Percentiles rank a stretch among this genome's conserved stretches.
Evolutionary conservation across 1,140 invertebrate genomes (phyloP).

Genomic region (Arctopsyche grandis): DNA sequence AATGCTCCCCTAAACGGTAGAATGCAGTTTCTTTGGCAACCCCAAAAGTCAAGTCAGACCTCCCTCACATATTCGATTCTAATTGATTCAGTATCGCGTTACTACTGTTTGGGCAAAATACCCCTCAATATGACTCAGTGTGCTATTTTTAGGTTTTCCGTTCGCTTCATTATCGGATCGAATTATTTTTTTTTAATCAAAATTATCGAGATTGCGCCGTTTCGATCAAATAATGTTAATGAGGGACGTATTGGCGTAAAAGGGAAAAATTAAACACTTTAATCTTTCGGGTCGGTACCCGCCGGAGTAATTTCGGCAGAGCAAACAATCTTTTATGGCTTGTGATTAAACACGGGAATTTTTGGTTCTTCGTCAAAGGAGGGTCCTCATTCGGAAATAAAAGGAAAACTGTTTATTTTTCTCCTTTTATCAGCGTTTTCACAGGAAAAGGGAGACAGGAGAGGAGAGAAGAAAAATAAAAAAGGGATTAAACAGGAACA

Average conservation of each 20-base stretch:
- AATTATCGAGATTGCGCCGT: background rate
- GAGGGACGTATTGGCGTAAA: background rate
- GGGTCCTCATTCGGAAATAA: slow-evolving; percentile 35
- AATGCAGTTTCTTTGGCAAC: slow-evolving; percentile 37
- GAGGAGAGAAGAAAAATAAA: slow-evolving; percentile 42
- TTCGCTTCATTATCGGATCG: background rate
- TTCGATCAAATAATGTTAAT: slow-evolving; percentile 47
- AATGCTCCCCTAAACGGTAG: slow-evolving; percentile 5
- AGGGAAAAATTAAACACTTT: slow-evolving; percentile 43
- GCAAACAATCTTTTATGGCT: slow-evolving; percentile 53
- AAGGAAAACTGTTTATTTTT: slow-evolving; percentile 51
- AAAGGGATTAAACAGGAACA: slow-evolving; percentile 47
- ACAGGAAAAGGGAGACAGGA: slow-evolving; percentile 26
- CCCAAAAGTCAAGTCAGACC: slow-evolving; percentile 20
- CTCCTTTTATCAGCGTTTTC: slow-evolving; percentile 51
- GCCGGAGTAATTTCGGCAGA: slow-evolving; percentile 45
- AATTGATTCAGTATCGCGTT: slow-evolving; percentile 41
- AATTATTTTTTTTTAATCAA: background rate
- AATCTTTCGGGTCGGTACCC: slow-evolving; percentile 41
- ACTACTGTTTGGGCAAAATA: slow-evolving; percentile 13
- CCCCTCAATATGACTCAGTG: background rate
- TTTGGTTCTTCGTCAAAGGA: slow-evolving; percentile 45
- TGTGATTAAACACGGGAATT: slow-evolving; percentile 52
- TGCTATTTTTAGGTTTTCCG: background rate
- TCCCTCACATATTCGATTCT: slow-evolving; percentile 22